Percentiles rank a stretch among this genome's conserved stretches.
These are phyloP conservation scores for Drosophila watanabei DNA, from an alignment of 1,140 invertebrate species.

Conservation along the genomic window DNA sequence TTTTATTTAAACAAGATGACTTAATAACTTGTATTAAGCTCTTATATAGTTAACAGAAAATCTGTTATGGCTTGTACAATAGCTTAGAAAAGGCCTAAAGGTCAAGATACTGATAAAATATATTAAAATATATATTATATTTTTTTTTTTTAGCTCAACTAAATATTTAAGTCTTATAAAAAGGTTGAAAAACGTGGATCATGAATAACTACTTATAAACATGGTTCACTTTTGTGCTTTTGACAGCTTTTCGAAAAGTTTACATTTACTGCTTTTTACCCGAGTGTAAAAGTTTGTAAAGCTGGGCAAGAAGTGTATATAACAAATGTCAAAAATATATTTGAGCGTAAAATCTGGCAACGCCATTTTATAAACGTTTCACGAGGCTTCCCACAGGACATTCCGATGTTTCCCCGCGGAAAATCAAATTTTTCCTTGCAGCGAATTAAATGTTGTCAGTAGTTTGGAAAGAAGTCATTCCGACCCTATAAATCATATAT, in stretches of 20 bases:
- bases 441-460: background rate
- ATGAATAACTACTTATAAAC: too few relatives aligned
- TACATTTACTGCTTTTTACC: background rate
- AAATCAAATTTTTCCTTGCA: background rate
- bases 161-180: background rate
- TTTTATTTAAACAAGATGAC: background rate
- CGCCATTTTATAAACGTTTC: background rate
- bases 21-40: background rate
- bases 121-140: too few relatives aligned
- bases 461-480: background rate
- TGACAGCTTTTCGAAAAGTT: background rate
- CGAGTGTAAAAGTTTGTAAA: background rate
- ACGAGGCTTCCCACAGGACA: background rate
- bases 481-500: background rate
- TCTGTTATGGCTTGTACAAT: background rate
- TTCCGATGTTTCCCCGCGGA: background rate
- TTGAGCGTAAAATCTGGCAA: background rate
- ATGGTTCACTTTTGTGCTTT: background rate
- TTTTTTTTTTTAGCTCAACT: too few relatives aligned
- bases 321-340: background rate
- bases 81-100: background rate
- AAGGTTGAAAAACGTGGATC: background rate
- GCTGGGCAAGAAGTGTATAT: background rate
- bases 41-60: background rate
- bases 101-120: background rate